These are phyloP conservation scores for Pasiphila rectangulata DNA, from an alignment of 2,888 invertebrate species.

Conservation along the genomic window DNA sequence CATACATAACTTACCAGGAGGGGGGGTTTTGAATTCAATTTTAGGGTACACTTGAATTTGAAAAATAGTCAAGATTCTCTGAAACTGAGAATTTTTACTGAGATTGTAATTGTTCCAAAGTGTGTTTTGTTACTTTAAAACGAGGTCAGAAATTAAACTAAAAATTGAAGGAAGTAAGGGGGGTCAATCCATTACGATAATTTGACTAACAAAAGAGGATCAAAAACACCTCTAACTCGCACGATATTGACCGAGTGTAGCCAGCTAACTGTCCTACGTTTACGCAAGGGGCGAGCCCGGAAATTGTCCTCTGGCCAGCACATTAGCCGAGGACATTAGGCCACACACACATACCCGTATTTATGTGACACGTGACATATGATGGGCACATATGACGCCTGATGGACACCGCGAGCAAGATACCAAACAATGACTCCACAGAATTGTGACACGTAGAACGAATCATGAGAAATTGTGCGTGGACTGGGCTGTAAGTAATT, in stretches of 20 bases:
- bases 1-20: too few relatives aligned
- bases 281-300: conserved; percentile 62
- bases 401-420: conserved; percentile 39
- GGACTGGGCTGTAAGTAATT: neutral
- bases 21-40: too few relatives aligned
- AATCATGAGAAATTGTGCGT: conserved; percentile 24
- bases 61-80: too few relatives aligned
- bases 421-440: conserved; percentile 49
- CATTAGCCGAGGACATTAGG: conserved; percentile 75
- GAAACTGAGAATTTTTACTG: too few relatives aligned
- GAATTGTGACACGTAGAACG: conserved; percentile 39
- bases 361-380: conserved; percentile 59
- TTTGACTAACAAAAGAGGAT: too few relatives aligned
- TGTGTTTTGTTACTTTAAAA: too few relatives aligned
- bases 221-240: neutral
- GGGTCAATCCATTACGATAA: too few relatives aligned
- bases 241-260: conserved; percentile 18
- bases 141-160: too few relatives aligned
- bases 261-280: conserved; percentile 6
- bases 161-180: too few relatives aligned
- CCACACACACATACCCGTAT: conserved; percentile 49
- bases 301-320: conserved; percentile 76
- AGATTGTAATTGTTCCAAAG: too few relatives aligned
- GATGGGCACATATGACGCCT: conserved; percentile 53
- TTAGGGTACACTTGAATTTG: too few relatives aligned